phyloP scores from a whole-genome alignment of 2,888 invertebrate genomes.

The Tryphoninae sp. region DNA sequence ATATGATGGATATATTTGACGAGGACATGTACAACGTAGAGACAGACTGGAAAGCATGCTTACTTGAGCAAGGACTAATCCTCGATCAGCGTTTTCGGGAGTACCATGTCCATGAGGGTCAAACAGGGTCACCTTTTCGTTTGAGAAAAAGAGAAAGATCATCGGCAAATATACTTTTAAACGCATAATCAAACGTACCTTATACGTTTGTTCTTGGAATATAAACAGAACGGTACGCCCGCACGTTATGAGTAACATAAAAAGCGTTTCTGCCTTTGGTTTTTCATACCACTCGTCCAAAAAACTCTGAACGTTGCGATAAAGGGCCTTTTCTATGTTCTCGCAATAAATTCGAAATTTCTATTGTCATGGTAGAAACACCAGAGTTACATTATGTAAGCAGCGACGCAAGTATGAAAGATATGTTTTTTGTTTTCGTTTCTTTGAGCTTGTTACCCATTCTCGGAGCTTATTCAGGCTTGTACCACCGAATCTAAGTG shows the following conservation, averaged over 20 bases:
- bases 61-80: slow-evolving; percentile 82
- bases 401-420: slow-evolving; percentile 13
- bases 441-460: slow-evolving; percentile 74
- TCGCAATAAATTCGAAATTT: slow-evolving; percentile 82
- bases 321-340: slow-evolving; percentile 80
- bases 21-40: background rate
- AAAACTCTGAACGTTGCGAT: slow-evolving; percentile 79
- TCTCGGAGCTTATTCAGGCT: slow-evolving; percentile 74
- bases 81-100: slow-evolving; percentile 78
- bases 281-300: slow-evolving; percentile 81
- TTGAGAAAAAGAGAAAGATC: slow-evolving; percentile 15
- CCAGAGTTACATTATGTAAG: slow-evolving; percentile 33
- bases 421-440: background rate
- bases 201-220: slow-evolving; percentile 81
- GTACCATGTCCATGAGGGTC: slow-evolving; percentile 82
- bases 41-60: slow-evolving; percentile 23
- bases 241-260: slow-evolving; percentile 82
- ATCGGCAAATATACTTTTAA: background rate
- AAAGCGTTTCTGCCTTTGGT: slow-evolving; percentile 80
- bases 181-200: slow-evolving; percentile 66
- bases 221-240: slow-evolving; percentile 82
- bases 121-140: slow-evolving; percentile 81
- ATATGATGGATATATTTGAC: background rate
- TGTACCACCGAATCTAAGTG: slow-evolving; percentile 79
- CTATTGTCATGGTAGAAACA: slow-evolving; percentile 70